Evolutionary conservation across 2,113 vertebrate genomes (phyloP).

Genomic region (Halichoeres trimaculatus): DNA sequence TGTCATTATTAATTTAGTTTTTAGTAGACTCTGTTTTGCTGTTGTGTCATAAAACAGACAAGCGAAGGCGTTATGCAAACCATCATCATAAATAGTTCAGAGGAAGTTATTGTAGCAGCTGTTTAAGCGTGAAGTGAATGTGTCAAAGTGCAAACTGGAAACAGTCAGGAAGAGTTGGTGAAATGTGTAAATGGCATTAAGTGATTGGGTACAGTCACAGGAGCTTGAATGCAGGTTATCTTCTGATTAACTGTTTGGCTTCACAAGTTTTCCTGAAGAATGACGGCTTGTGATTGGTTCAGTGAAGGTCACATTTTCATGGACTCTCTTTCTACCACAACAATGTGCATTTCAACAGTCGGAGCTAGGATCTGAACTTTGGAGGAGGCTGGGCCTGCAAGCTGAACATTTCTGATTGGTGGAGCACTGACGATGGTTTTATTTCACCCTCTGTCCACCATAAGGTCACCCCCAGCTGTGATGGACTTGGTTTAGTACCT

Average conservation of each 20-base stretch:
- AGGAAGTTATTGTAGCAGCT: not conserved
- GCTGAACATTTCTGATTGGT: no score
- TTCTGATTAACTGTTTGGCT: constrained; percentile 16
- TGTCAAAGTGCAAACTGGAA: constrained; percentile 13
- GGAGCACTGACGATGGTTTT: no score
- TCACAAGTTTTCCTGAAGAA: constrained; percentile 13
- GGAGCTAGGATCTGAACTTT: no score
- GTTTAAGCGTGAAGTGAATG: constrained; percentile 8
- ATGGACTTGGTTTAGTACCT: no score
- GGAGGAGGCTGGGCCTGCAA: no score
- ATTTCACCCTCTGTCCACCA: no score
- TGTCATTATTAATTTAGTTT: not conserved
- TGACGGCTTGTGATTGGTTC: not conserved
- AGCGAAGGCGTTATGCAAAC: not conserved
- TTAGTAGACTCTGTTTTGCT: not conserved
- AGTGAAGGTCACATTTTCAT: no score
- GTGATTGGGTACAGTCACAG: constrained; percentile 14
- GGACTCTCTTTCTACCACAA: no score
- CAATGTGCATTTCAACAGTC: no score
- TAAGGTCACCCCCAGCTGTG: no score
- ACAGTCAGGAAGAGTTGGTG: not conserved
- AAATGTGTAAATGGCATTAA: constrained; percentile 32
- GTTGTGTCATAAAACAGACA: constrained; percentile 2
- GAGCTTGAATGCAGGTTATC: constrained; percentile 22
- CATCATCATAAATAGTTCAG: not conserved